Evolutionary conservation across 2,113 vertebrate species (phyloP), one percentile per base, ranked within the genome.

Genomic region (Alexandromys fortis): DNA sequence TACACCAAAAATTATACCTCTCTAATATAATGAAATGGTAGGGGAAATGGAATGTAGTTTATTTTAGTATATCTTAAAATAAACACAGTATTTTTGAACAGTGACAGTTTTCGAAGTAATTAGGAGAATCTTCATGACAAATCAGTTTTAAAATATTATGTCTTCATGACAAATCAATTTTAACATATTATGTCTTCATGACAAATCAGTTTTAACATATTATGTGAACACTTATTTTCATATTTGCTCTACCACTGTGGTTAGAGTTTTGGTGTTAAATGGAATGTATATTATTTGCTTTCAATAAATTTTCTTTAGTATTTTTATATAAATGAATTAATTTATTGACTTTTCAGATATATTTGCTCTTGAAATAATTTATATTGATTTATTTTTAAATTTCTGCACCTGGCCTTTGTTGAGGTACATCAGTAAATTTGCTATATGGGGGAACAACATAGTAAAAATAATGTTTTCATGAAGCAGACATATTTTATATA

Each of bases 271-370:
- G 12, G 72, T 11, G 87, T 92, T 81, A 58, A 92, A 73, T 12
- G 22, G 38, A 92, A 83, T 55, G 45, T 95, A 52, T 38, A 92
- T 93, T 92, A 92, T 94, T 85, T 0, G 35, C 7, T 91, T 94
- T 90, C 94, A 13, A 94, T 89, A 67, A 81, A 52, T 96, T 86
- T 81, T 49, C 22, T 67, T 92, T 92, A 88, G 47, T 90, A 75
- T 76, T 94, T 90, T 92, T 35, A 19, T 38, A 47, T 68, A 90
- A 67, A 89, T 91, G 65, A 89, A 26, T 82, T 68, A 7, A 91
- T 96, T 72, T 2, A 58, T 47, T 85, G 38, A 49, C 26, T 78
- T 83, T 90, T 82, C 52, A 95, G 77, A 73, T 82, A 45, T 21
- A 81, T 95, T 96, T 95, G 28, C 47, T 63, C 30, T 87, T 8